Base-by-base conservation (phyloP, 2,888 invertebrate genomes). In the Andrena bicolor region DNA sequence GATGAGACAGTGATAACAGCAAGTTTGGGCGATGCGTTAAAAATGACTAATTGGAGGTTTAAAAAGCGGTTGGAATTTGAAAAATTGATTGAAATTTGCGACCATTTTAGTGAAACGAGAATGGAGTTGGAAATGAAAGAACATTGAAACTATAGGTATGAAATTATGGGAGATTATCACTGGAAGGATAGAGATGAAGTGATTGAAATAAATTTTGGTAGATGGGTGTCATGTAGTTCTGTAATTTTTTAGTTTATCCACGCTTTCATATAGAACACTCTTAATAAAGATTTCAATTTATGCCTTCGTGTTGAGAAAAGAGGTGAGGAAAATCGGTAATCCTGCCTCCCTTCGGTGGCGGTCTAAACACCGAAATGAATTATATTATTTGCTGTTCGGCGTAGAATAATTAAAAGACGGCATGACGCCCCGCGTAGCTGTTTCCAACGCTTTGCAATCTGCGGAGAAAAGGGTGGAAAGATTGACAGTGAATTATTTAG, bases 401-500 rank as follows among this genome's bases (percentile, higher is more conserved):
- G 89, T 85, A 84, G 91, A 92, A 90, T 92, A 93, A 93, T 93
- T 92, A 91, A 93, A 93, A 91, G 90, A 89, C 88, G 85, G 83
- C 79, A 82, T 81, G 85, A 85, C 79, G 85, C 69, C 73, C 73
- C 69, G 73, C 79, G 79, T 73, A 60, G 60, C 65, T 73, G 49
- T 68, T 61, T 48, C 72, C 74, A 35, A 53, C 69, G 78, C 30
- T 76, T 72, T 85, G 77, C 83, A 81, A 82, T 83, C 82, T 72
- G 64, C 49, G 3, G 53, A 78, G 89, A 89, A 90, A 91, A 91
- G 92, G 92, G 92, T 90, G 90, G 91, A 91, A 90, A 90, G 92
- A 93, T 93, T 92, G 93, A 92, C 93, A 91, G 92, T 93, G 92
- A 93, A 93, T 93, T 92, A 93, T 92, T 93, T 90, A 92, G 90